Conservation (phyloP, 1,140 invertebrate species). For the Heliothis subflexa region DNA sequence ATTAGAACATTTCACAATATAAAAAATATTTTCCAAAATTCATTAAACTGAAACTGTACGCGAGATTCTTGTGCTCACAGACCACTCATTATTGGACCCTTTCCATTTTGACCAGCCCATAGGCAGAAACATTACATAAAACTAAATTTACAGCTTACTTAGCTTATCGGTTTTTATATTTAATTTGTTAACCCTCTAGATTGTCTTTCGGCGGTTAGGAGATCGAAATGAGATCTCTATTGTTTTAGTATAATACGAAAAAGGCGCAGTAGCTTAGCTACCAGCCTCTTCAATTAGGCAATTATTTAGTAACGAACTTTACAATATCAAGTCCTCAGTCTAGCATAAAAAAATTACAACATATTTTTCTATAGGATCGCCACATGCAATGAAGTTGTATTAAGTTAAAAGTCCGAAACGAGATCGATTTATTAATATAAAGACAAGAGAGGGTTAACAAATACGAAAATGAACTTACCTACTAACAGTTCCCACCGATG, state of each 20-base stretch:
- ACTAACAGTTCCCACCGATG: constrained; percentile 10
- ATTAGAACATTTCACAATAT: neutral
- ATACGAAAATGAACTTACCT: neutral
- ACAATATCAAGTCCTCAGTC: too few species aligned
- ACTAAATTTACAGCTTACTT: constrained; percentile 27
- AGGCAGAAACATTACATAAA: constrained; percentile 39
- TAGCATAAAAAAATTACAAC: too few species aligned
- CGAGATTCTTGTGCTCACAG: constrained; percentile 56
- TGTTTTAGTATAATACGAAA: neutral
- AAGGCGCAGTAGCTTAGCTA: too few species aligned
- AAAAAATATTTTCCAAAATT: constrained; percentile 30
- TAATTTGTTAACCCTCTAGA: neutral
- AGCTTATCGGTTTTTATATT: neutral
- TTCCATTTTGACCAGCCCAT: constrained; percentile 33
- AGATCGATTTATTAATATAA: neutral
- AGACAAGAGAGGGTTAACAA: neutral
- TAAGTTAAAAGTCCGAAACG: neutral
- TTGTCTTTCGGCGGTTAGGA: neutral
- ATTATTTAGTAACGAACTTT: too few species aligned
- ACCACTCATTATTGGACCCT: constrained; percentile 48
- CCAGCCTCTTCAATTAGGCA: too few species aligned
- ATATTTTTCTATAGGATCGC: too few species aligned
- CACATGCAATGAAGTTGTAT: too few species aligned
- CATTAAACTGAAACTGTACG: constrained; percentile 20
- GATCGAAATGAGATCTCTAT: neutral